A percentile compares a stretch with the other conserved stretches of the same genome.
These are phyloP conservation scores for Gadus macrocephalus DNA, from an alignment of 2,113 vertebrate species.

Conservation along the genomic window DNA sequence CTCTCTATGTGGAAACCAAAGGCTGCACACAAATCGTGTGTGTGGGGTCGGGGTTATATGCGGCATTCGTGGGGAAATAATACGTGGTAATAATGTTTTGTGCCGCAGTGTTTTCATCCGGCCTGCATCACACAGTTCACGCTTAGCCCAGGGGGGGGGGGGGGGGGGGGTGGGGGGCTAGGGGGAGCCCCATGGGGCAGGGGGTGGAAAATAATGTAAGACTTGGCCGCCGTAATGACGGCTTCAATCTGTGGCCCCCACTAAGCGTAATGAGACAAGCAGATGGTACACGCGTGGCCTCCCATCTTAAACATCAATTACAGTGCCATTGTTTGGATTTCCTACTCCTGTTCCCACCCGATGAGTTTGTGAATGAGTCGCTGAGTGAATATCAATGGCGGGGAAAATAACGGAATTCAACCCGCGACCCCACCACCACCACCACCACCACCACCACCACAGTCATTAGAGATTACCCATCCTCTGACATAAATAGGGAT, in stretches of 20 bases:
- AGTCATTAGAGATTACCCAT: slow-evolving; percentile 56
- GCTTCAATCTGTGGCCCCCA: neutral
- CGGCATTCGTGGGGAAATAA: no score
- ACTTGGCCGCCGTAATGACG: neutral
- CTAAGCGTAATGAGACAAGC: slow-evolving; percentile 38
- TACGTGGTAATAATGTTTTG: no score
- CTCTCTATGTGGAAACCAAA: no score
- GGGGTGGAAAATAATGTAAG: no score
- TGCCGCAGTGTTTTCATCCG: no score
- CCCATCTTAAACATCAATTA: slow-evolving; percentile 41
- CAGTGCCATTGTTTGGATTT: slow-evolving; percentile 52
- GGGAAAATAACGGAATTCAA: slow-evolving; percentile 56
- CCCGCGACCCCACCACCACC: neutral
- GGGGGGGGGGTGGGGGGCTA: no score
- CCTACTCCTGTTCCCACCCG: slow-evolving; percentile 29
- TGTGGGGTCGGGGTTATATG: no score
- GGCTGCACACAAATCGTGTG: no score
- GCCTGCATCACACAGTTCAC: no score
- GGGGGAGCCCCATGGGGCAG: no score
- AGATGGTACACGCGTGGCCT: slow-evolving; percentile 38
- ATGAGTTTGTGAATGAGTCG: slow-evolving; percentile 31
- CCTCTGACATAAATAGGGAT: slow-evolving; percentile 52
- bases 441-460: slow-evolving; percentile 10
- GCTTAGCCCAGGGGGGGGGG: no score
- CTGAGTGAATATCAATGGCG: slow-evolving; percentile 52